Conservation (phyloP, 2,113 vertebrate genomes). For the Brachypodius melanocephalos region DNA sequence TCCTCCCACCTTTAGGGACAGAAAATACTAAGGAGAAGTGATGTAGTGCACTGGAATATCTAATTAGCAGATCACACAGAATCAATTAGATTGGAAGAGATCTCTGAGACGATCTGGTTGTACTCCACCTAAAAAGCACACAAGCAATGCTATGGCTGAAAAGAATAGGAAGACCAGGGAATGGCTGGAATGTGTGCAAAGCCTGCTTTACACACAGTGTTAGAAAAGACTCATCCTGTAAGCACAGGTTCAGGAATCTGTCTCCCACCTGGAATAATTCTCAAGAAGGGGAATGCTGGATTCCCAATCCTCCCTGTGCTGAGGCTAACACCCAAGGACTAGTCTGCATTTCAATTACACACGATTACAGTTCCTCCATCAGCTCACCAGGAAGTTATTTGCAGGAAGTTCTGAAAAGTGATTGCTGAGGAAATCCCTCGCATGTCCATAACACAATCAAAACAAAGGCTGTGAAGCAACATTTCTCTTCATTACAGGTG, state of each 20-base stretch:
- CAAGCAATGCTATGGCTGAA: not conserved
- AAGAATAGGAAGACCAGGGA: not conserved
- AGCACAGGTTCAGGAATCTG: not conserved
- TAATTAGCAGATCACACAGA: not conserved
- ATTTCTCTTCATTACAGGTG: not conserved
- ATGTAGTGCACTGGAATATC: not conserved
- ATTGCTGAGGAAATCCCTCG: not conserved
- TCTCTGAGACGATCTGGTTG: not conserved
- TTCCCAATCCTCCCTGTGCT: not conserved
- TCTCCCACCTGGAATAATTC: not conserved
- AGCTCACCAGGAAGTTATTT: not conserved
- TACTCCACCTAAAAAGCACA: not conserved
- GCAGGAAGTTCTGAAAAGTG: not conserved
- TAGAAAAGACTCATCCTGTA: fast-evolving
- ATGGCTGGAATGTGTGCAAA: not conserved
- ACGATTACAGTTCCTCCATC: not conserved
- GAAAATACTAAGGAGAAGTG: not conserved
- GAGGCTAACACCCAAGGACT: not conserved
- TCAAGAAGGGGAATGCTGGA: not conserved
- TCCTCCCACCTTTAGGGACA: not conserved
- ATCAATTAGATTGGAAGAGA: not conserved
- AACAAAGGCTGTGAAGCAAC: not conserved
- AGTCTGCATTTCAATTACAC: not conserved
- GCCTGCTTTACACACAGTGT: not conserved
- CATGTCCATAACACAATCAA: not conserved